Evolutionary conservation across 2,888 invertebrate genomes (phyloP).

Genomic region (Exocentrus adspersus): DNA sequence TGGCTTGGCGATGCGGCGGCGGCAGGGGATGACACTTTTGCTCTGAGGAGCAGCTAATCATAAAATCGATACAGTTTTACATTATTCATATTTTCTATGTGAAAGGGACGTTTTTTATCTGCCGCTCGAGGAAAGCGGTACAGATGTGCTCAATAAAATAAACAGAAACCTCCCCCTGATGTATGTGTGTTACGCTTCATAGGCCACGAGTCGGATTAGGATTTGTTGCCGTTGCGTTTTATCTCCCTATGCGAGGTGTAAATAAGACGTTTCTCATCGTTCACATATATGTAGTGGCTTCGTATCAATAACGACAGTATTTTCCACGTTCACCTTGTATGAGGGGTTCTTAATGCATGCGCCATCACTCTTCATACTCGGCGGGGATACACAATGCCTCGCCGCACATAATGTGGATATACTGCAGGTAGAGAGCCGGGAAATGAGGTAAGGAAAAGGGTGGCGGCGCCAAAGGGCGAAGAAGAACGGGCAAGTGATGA

Average conservation of each 20-base stretch:
- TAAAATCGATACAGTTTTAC: conserved; percentile 52
- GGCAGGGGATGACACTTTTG: conserved; percentile 48
- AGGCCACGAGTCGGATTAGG: too few species aligned
- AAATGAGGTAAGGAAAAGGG: conserved; percentile 5
- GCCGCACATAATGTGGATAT: conserved; percentile 44
- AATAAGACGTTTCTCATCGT: too few species aligned
- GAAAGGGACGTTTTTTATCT: conserved; percentile 29
- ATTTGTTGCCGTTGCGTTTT: too few species aligned
- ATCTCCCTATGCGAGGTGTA: too few species aligned
- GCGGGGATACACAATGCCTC: conserved; percentile 39
- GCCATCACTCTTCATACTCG: conserved; percentile 45
- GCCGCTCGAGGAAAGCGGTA: conserved; percentile 24
- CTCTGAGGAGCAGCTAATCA: conserved; percentile 49
- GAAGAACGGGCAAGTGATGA: conserved; percentile 1
- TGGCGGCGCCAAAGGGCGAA: conserved; percentile 5
- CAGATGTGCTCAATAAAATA: conserved; percentile 31
- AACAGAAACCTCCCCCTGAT: conserved; percentile 10
- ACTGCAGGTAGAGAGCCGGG: conserved; percentile 27
- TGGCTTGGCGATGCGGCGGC: conserved; percentile 47
- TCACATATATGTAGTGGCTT: too few species aligned
- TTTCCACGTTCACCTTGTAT: neutral
- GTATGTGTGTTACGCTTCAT: too few species aligned
- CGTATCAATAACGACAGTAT: too few species aligned
- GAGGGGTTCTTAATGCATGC: conserved; percentile 33
- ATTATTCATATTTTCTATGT: conserved; percentile 49